phyloP scores from a whole-genome alignment of 2,888 invertebrate species.

The Ophion ellenae region DNA sequence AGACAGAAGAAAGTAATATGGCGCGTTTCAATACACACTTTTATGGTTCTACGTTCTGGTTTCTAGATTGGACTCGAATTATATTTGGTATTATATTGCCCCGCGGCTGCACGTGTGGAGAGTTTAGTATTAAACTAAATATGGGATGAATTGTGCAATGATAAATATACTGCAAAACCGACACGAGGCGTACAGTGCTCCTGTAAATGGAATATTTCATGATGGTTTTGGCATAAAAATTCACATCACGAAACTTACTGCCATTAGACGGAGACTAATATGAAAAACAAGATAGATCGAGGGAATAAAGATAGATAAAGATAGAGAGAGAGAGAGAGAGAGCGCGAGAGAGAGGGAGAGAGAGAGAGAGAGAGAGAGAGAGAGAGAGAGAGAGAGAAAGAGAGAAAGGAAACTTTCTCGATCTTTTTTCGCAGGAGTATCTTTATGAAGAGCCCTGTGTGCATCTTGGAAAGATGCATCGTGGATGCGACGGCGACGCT shows the following conservation, averaged over 20 bases:
- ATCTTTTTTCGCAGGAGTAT: slow-evolving; percentile 27
- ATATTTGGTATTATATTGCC: background rate
- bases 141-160: background rate
- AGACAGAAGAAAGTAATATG: background rate
- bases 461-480: background rate
- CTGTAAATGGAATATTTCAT: too few relatives aligned
- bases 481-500: background rate
- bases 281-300: background rate
- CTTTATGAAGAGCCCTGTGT: background rate
- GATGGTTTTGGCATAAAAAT: background rate
- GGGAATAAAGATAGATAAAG: too few relatives aligned
- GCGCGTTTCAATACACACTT: background rate
- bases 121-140: background rate
- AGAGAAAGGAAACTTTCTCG: background rate
- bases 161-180: too few relatives aligned
- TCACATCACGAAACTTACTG: background rate
- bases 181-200: too few relatives aligned
- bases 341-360: background rate
- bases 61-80: background rate
- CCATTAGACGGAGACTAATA: too few relatives aligned
- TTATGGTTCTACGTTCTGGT: background rate
- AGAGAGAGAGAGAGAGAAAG: background rate
- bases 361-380: background rate
- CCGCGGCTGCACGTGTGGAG: background rate
- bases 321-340: background rate